phyloP scores from a whole-genome alignment of 1,140 invertebrate genomes.

The Bacillus rossius region DNA sequence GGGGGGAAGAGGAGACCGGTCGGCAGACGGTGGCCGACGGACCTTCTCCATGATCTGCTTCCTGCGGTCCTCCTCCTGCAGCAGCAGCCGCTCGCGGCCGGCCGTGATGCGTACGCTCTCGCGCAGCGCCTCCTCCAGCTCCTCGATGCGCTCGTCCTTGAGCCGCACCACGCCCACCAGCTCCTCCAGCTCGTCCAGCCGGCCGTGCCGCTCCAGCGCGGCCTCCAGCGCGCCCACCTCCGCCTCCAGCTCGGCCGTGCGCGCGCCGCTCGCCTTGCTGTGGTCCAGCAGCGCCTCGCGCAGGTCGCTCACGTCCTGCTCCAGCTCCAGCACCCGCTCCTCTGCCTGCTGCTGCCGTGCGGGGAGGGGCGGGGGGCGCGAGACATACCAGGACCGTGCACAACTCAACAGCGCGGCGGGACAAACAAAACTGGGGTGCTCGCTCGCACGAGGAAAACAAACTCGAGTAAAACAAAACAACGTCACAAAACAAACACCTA shows the following conservation, averaged over 20 bases:
- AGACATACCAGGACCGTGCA: no score
- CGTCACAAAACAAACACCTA: not conserved
- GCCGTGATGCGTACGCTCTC: constrained; percentile 58
- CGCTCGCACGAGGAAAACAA: no score
- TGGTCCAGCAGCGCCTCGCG: constrained; percentile 18
- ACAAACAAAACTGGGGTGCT: no score
- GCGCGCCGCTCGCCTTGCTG: not conserved
- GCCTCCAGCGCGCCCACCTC: constrained; percentile 24
- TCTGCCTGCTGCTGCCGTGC: no score
- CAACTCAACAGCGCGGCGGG: no score
- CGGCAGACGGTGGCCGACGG: no score
- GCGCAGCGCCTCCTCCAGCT: constrained; percentile 72
- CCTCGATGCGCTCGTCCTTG: constrained; percentile 58
- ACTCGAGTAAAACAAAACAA: not conserved
- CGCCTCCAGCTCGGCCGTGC: constrained; percentile 19
- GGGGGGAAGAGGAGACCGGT: no score
- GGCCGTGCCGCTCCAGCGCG: constrained; percentile 1
- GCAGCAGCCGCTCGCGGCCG: constrained; percentile 56
- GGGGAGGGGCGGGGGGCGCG: no score
- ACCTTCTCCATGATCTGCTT: constrained; percentile 58
- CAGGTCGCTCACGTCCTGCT: constrained; percentile 48
- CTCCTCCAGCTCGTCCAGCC: constrained; percentile 46
- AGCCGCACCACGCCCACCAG: constrained; percentile 45
- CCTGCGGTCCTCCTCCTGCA: constrained; percentile 51
- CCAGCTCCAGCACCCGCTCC: constrained; percentile 40